phyloP scores from a whole-genome alignment of 2,797 vertebrate species.

The Atherinosoma microstoma region DNA sequence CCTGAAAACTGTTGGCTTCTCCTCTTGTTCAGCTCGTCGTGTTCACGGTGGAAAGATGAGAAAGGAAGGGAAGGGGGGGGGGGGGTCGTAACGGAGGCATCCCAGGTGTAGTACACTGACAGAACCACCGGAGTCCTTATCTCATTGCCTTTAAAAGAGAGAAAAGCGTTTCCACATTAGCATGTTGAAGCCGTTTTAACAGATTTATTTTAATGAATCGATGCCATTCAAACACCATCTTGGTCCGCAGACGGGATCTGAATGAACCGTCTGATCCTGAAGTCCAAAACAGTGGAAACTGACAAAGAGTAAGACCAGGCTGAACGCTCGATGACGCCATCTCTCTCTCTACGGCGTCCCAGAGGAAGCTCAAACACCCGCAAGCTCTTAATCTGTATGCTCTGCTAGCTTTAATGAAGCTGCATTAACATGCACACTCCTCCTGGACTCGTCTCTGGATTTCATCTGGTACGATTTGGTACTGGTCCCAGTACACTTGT shows the following conservation, averaged over 20 bases:
- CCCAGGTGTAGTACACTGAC: constrained; percentile 24
- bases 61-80: constrained; percentile 42
- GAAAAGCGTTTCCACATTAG: neutral
- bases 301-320: too few relatives aligned
- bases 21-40: constrained; percentile 47
- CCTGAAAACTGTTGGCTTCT: constrained; percentile 51
- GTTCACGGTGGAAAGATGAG: constrained; percentile 59
- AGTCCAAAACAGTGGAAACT: neutral
- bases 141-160: constrained; percentile 83
- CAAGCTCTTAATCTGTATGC: too few relatives aligned
- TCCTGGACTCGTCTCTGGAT: too few relatives aligned
- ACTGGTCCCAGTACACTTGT: too few relatives aligned
- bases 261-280: neutral
- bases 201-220: neutral
- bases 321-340: too few relatives aligned
- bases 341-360: too few relatives aligned
- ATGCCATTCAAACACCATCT: neutral
- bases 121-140: constrained; percentile 70
- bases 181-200: neutral
- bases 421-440: too few relatives aligned
- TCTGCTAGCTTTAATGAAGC: too few relatives aligned
- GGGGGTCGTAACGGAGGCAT: constrained; percentile 54
- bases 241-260: neutral
- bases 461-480: too few relatives aligned
- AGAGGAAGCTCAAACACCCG: too few relatives aligned